Conservation (phyloP, 2,888 invertebrate species). For the Nasonia oneida region DNA sequence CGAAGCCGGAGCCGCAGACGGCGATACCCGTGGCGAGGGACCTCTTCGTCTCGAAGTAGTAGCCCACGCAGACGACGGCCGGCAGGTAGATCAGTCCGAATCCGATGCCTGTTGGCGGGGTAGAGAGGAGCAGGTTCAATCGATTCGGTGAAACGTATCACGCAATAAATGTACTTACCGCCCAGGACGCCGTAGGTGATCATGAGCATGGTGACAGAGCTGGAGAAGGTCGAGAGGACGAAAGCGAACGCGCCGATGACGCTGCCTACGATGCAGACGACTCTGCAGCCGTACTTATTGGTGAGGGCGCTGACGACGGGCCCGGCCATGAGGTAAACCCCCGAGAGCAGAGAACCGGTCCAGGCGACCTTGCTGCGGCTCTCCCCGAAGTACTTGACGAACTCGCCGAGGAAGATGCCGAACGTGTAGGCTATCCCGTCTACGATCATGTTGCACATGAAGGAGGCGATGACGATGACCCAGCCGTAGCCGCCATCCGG, state of each 20-base stretch:
- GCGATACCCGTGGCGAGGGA: slow-evolving; percentile 97
- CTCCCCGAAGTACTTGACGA: slow-evolving; percentile 90
- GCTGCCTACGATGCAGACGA: slow-evolving; percentile 95
- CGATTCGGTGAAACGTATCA: no score
- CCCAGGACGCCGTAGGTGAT: slow-evolving; percentile 95
- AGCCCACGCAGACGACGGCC: slow-evolving; percentile 97
- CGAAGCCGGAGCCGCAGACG: slow-evolving; percentile 97
- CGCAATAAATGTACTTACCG: slow-evolving; percentile 80
- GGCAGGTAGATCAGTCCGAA: slow-evolving; percentile 97
- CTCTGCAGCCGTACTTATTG: slow-evolving; percentile 96
- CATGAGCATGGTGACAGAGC: slow-evolving; percentile 93
- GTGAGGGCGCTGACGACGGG: slow-evolving; percentile 97
- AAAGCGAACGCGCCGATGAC: slow-evolving; percentile 92
- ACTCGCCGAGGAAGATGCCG: slow-evolving; percentile 92
- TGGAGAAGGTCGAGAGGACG: slow-evolving; percentile 92
- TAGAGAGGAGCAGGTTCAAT: no score
- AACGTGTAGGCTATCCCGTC: slow-evolving; percentile 99
- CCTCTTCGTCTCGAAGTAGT: slow-evolving; percentile 97
- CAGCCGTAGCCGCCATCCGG: slow-evolving; percentile 96
- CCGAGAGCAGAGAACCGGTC: slow-evolving; percentile 96
- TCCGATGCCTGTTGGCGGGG: slow-evolving; percentile 86
- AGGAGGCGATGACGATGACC: slow-evolving; percentile 97
- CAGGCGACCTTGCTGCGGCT: slow-evolving; percentile 94
- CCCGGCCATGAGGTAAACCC: slow-evolving; percentile 96
- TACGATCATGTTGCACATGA: slow-evolving; percentile 98